phyloP scores from a whole-genome alignment of 2,797 vertebrate genomes.

The Hypotaenidia okinawae region DNA sequence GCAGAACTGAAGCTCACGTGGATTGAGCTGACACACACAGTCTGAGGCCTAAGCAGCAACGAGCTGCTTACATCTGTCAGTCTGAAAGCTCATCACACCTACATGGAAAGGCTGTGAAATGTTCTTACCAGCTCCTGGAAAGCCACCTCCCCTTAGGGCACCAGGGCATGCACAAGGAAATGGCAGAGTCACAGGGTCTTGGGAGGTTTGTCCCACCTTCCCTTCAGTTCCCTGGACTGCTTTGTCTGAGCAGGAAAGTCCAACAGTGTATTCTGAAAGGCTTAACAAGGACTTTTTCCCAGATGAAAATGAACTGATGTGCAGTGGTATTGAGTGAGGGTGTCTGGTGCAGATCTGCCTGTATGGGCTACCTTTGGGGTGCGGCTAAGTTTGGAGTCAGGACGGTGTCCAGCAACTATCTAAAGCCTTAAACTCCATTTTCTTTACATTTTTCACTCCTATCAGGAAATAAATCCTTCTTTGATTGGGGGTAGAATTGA shows the following conservation, averaged over 20 bases:
- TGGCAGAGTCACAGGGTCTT: neutral
- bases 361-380: neutral
- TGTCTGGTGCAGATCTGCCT: neutral
- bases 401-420: neutral
- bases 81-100: neutral
- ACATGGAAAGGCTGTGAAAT: neutral
- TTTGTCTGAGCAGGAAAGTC: neutral
- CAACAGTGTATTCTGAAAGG: neutral
- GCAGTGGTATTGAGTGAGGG: accelerated
- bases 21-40: neutral
- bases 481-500: slow-evolving; percentile 53
- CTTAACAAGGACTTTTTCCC: neutral
- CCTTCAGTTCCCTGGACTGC: neutral
- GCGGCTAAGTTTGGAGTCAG: neutral
- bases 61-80: neutral
- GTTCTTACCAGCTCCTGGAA: neutral
- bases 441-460: slow-evolving; percentile 35
- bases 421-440: slow-evolving; percentile 44
- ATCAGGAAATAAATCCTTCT: slow-evolving; percentile 56
- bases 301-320: neutral
- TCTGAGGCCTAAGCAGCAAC: neutral
- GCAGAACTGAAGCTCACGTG: neutral
- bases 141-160: neutral
- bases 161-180: accelerated
- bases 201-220: neutral